Conservation (phyloP, 2,113 vertebrate species). For the Rhinogobius similis region DNA sequence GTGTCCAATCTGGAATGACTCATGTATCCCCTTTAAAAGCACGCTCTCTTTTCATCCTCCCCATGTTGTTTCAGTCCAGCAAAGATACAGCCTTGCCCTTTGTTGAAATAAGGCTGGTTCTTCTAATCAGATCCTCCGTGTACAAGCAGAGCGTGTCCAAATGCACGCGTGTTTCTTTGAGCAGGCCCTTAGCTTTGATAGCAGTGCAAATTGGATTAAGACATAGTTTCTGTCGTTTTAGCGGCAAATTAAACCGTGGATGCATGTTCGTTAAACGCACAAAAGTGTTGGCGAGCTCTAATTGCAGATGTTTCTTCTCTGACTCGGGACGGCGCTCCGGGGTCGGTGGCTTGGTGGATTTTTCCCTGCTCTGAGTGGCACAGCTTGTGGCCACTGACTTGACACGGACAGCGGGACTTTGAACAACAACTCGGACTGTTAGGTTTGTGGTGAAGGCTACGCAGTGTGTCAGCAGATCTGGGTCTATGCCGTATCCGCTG, state of each 20-base stretch:
- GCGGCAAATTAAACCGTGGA: conserved; percentile 36
- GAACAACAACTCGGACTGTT: too few species aligned
- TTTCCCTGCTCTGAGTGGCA: too few species aligned
- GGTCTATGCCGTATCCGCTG: too few species aligned
- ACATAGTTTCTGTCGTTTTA: conserved; percentile 31
- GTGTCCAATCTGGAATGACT: conserved; percentile 37
- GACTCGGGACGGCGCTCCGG: too few species aligned
- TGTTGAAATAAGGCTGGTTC: conserved; percentile 44
- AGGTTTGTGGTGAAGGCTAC: too few species aligned
- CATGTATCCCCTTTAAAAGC: conserved; percentile 33
- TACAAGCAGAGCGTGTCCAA: conserved; percentile 28
- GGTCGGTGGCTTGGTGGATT: too few species aligned
- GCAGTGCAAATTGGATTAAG: conserved; percentile 61
- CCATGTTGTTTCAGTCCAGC: conserved; percentile 32
- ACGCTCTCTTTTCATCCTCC: conserved; percentile 9
- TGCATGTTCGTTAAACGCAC: neutral
- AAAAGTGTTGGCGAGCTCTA: neutral
- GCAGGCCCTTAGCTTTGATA: conserved; percentile 50
- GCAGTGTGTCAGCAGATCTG: too few species aligned
- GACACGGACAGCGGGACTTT: too few species aligned
- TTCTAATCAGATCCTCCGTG: conserved; percentile 48
- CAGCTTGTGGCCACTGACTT: too few species aligned
- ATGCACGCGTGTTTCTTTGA: too few species aligned
- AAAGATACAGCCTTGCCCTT: conserved; percentile 40
- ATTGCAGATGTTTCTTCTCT: too few species aligned